These are phyloP conservation scores for Onthophagus sagittarius DNA, from an alignment of 2,888 invertebrate species.

Conservation along the genomic window DNA sequence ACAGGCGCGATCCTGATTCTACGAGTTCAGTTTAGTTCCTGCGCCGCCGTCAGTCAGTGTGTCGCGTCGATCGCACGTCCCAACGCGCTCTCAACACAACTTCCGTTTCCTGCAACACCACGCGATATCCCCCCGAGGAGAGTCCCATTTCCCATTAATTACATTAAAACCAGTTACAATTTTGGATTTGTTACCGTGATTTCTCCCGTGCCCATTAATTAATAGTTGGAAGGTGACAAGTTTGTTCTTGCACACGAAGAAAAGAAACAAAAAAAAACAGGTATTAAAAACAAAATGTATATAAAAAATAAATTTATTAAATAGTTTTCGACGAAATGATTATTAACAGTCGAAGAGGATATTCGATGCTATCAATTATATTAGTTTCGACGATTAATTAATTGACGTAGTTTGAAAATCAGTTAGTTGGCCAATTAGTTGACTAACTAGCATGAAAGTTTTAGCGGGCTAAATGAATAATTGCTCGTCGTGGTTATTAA, in stretches of 20 bases:
- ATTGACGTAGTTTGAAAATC: neutral
- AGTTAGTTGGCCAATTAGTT: neutral
- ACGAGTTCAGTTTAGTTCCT: neutral
- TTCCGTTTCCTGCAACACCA: neutral
- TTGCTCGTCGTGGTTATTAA: neutral
- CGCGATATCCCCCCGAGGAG: neutral
- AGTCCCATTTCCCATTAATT: neutral
- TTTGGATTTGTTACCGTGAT: neutral
- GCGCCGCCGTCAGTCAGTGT: constrained; percentile 11
- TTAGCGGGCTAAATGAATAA: neutral
- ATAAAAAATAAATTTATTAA: too few relatives aligned
- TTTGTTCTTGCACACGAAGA: neutral
- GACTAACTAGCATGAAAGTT: neutral
- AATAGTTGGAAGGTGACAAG: neutral
- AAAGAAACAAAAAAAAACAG: too few relatives aligned
- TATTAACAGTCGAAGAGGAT: neutral
- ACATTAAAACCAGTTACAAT: neutral
- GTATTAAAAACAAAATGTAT: too few relatives aligned
- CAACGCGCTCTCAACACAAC: constrained; percentile 1
- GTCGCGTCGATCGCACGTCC: neutral
- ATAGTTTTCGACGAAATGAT: too few relatives aligned
- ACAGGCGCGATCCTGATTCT: constrained; percentile 1
- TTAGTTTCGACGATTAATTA: neutral
- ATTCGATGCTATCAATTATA: neutral
- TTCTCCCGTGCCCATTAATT: neutral